Evolutionary conservation across 2,888 invertebrate species (phyloP), one percentile per base, ranked within the genome.

Genomic region (Callyntrura guangdongensis): DNA sequence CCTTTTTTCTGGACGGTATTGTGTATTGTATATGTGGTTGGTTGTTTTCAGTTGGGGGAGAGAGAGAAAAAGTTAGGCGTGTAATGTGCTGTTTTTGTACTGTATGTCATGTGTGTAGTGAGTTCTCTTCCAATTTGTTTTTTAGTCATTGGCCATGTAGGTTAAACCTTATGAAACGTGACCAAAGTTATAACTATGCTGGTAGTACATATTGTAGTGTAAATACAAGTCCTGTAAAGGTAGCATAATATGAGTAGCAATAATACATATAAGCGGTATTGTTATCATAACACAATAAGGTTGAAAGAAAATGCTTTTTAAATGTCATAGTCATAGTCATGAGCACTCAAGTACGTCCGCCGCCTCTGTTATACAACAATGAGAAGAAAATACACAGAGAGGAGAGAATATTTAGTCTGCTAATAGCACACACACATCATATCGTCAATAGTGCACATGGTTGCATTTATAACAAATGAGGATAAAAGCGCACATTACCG

Each of bases 141-240:
- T 36, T 56, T 77, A 53, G 53, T 27, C 77, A 56, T 77, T 77
- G 77, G 56, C 77, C 77, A 77, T 77, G 53, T 77, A 77, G 77
- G 77, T 56, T 56, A 77, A 77, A 77, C 27, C 77, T 77, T 77
- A 77, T 77, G 77, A 77, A 77, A 77, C 77, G 56, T 77, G 77
- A 77, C 77, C 25, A 12, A 56, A 20, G n/a, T 61, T 61, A 17
- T 61, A n/a, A 61, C 53, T 5, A 53, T 53, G 53, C 53, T 9
- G 11, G 11, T 61, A 8, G 22, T 61, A 11, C 22, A 17, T n/a
- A 59, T n/a, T n/a, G 17, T 59, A 59, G 5, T 64, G 64, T 12
- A 2, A 14, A 27, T n/a, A 14, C 14, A 14, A 27, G n/a, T 67
- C 8, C 2, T 36, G 69, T 69, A 17, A 3, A 56, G 53, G 1